Evolutionary conservation across 1,140 invertebrate species (phyloP).

Genomic region (Pseudomyrmex cubaensis): DNA sequence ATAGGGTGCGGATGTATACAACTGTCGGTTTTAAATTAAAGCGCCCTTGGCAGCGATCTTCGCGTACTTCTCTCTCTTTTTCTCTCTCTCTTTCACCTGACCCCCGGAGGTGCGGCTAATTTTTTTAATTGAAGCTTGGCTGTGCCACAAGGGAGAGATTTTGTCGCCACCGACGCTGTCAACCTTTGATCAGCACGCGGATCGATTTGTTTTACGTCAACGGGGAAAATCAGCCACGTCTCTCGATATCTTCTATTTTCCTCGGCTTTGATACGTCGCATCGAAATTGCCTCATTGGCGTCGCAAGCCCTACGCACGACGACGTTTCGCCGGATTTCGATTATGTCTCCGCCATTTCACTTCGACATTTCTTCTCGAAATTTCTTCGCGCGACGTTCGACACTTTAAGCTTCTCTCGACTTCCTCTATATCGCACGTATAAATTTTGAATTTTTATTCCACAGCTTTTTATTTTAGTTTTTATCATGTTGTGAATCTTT

Average conservation of each 20-base stretch:
- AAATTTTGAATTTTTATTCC: too few relatives aligned
- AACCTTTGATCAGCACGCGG: constrained; percentile 53
- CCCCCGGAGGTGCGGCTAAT: constrained; percentile 63
- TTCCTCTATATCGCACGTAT: background rate
- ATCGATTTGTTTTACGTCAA: constrained; percentile 1
- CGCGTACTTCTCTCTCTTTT: background rate
- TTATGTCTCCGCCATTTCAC: background rate
- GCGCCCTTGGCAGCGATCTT: constrained; percentile 66
- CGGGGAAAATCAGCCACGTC: background rate
- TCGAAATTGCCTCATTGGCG: constrained; percentile 38
- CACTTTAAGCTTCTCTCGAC: background rate
- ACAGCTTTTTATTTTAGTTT: too few relatives aligned
- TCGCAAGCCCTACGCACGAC: background rate
- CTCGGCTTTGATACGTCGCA: constrained; percentile 3
- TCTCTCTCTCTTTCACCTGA: constrained; percentile 5
- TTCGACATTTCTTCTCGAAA: background rate
- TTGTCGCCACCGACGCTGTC: background rate
- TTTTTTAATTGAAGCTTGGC: constrained; percentile 67
- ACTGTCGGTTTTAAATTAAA: constrained; percentile 73
- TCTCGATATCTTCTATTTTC: background rate
- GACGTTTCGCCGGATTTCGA: background rate
- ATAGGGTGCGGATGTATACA: constrained; percentile 39
- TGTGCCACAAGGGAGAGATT: background rate
- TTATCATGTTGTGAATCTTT: too few relatives aligned
- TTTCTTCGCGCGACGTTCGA: background rate